Percentiles rank a stretch among this genome's conserved stretches.
phyloP scores from a whole-genome alignment of 53 echinoderm and acorn worm genomes.

The Luidia sarsii region DNA sequence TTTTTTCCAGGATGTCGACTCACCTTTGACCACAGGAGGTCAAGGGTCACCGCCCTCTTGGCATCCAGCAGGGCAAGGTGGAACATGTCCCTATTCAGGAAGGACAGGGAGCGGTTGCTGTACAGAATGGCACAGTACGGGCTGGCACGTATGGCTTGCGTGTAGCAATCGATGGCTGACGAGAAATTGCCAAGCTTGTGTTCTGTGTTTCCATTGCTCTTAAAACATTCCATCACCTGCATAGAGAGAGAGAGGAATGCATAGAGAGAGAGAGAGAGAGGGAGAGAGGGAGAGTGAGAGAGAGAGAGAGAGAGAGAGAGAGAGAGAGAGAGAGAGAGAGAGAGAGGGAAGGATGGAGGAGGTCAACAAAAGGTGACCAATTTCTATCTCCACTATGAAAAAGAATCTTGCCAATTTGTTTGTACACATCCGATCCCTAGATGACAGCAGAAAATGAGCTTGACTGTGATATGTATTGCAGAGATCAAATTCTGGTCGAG shows the following conservation, averaged over 20 bases:
- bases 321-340: no score
- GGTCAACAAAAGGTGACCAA: no score
- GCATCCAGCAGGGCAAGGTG: constrained; percentile 81
- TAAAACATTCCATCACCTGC: constrained; percentile 50
- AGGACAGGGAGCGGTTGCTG: constrained; percentile 80
- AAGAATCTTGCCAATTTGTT: no score
- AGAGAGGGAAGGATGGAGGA: no score
- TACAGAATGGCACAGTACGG: constrained; percentile 77
- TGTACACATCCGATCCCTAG: no score
- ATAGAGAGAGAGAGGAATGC: background rate
- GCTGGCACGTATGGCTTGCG: constrained; percentile 58
- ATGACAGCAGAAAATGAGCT: no score
- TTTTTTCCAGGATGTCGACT: no score
- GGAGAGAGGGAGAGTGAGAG: background rate
- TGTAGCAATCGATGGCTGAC: constrained; percentile 47
- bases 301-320: background rate
- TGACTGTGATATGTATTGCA: no score
- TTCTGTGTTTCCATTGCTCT: constrained; percentile 61
- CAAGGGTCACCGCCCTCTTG: constrained; percentile 71
- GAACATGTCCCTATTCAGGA: constrained; percentile 64
- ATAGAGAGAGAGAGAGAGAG: no score
- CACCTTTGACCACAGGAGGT: constrained; percentile 83
- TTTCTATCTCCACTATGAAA: no score
- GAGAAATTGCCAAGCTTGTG: constrained; percentile 38
- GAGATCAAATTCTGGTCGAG: no score